Percentiles rank a stretch among this genome's conserved stretches.
Evolutionary conservation across 2,888 invertebrate genomes (phyloP).

Genomic region (Mallateleia sp.): DNA sequence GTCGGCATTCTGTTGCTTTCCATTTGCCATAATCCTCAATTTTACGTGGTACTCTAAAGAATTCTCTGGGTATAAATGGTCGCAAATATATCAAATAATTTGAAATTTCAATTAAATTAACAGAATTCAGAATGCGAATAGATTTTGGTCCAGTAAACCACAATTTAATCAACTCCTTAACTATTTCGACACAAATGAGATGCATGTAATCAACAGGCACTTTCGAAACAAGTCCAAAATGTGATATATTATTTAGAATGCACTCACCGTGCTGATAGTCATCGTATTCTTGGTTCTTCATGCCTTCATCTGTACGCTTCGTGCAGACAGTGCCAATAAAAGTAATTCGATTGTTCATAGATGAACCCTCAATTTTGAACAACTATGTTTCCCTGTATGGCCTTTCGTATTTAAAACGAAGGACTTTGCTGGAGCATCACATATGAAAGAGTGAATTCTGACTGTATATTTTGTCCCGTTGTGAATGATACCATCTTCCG

Average conservation of each 20-base stretch:
- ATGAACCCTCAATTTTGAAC: conserved; percentile 23
- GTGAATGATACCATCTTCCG: not conserved
- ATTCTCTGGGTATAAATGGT: not conserved
- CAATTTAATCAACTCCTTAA: not conserved
- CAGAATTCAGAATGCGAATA: not conserved
- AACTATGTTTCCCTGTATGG: conserved; percentile 7
- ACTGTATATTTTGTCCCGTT: not conserved
- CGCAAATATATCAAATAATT: not conserved
- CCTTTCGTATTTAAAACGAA: conserved; percentile 1
- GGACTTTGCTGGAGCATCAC: conserved; percentile 9
- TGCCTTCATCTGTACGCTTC: not conserved
- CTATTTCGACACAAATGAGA: not conserved
- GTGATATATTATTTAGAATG: conserved; percentile 15
- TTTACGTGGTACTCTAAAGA: not conserved
- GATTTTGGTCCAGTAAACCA: conserved; percentile 2
- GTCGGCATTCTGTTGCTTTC: conserved; percentile 34
- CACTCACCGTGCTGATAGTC: conserved; percentile 19
- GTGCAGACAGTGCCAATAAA: not conserved
- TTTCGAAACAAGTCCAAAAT: conserved; percentile 25
- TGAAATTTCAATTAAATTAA: not conserved
- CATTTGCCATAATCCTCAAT: conserved; percentile 12
- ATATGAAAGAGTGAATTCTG: not conserved
- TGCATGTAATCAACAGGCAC: conserved; percentile 33
- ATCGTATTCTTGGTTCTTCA: conserved; percentile 4
- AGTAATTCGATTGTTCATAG: not conserved